Percentiles rank a stretch among this genome's conserved stretches.
phyloP scores from a whole-genome alignment of 2,888 invertebrate genomes.

The Callinectes sapidus region DNA sequence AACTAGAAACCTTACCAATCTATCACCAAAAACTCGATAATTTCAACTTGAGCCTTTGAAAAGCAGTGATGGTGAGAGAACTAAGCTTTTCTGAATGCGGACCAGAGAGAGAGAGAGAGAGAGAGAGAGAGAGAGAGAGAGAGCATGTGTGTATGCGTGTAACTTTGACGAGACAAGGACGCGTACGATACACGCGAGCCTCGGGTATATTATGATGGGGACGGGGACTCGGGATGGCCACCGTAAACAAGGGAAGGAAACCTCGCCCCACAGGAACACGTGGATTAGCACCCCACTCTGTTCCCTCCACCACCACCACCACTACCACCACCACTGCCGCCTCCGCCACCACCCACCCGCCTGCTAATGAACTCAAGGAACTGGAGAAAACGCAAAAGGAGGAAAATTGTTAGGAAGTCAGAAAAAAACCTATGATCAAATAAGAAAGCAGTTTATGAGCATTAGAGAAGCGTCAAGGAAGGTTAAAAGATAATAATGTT shows the following conservation, averaged over 20 bases:
- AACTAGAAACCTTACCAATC: too few species aligned
- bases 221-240: not conserved
- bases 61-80: too few species aligned
- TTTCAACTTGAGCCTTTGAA: too few species aligned
- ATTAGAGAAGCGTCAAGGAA: not conserved
- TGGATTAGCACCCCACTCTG: slow-evolving; percentile 29
- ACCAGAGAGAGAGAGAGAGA: too few species aligned
- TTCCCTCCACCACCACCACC: not conserved
- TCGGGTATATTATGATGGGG: not conserved
- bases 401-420: slow-evolving; percentile 2
- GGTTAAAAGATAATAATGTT: not conserved
- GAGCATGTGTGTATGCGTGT: not conserved
- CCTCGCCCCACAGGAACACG: not conserved
- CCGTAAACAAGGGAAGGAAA: not conserved
- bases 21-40: too few species aligned
- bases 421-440: not conserved
- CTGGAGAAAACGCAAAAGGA: not conserved
- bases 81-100: too few species aligned
- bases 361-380: not conserved
- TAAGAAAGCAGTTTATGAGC: not conserved
- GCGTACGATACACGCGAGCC: not conserved
- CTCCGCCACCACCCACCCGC: not conserved
- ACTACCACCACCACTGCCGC: not conserved
- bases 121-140: not conserved
- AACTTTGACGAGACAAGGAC: not conserved